These are phyloP conservation scores for Celastrina argiolus DNA, from an alignment of 2,888 invertebrate genomes.

Conservation along the genomic window DNA sequence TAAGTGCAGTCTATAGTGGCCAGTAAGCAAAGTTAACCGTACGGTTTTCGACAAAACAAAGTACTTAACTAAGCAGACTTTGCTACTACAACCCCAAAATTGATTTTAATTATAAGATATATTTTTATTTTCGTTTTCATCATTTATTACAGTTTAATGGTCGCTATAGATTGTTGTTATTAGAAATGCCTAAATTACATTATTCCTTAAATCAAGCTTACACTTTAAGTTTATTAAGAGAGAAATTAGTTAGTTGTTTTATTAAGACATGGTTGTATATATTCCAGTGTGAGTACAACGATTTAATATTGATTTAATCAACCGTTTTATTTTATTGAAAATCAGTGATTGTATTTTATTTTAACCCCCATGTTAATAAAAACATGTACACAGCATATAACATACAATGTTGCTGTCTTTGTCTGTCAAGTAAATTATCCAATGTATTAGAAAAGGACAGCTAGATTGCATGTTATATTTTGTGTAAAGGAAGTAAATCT, in stretches of 20 bases:
- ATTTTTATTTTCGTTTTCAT: neutral
- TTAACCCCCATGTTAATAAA: no score
- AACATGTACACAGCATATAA: no score
- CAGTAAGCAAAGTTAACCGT: neutral
- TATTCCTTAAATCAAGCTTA: conserved; percentile 20
- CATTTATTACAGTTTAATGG: neutral
- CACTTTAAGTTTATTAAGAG: neutral
- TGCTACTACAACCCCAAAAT: no score
- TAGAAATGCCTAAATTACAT: conserved; percentile 15
- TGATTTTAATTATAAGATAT: no score
- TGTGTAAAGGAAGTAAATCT: no score
- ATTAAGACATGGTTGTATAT: conserved; percentile 15
- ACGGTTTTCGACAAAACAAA: no score
- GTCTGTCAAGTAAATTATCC: no score
- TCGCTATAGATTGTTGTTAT: conserved; percentile 6
- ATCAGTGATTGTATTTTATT: conserved; percentile 17
- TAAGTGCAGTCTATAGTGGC: conserved; percentile 8
- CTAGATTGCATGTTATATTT: no score
- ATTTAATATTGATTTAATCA: conserved; percentile 9
- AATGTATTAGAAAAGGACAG: no score
- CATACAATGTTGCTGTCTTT: no score
- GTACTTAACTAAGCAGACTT: no score
- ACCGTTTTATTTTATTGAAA: conserved; percentile 4
- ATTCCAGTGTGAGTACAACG: conserved; percentile 20
- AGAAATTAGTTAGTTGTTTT: neutral